Percentiles rank a stretch among this genome's conserved stretches.
Conservation (phyloP, 2,113 vertebrate genomes). For the Australoheros scitulus region DNA sequence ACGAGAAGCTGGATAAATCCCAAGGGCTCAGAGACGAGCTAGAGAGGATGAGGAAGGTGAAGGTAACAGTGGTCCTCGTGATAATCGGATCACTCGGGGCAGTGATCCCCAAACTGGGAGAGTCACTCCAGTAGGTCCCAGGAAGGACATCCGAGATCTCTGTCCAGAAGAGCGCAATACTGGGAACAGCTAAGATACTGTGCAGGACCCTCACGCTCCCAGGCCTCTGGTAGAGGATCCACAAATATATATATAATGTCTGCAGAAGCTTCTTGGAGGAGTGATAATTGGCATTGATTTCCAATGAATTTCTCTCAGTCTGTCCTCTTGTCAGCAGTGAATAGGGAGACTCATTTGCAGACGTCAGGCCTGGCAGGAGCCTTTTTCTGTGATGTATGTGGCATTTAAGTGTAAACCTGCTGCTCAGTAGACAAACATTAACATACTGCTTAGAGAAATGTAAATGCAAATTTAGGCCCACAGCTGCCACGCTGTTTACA, state of each 20-base stretch:
- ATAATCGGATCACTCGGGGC: too few species aligned
- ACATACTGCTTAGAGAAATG: not conserved
- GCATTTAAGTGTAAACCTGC: not conserved
- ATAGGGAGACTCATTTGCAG: conserved; percentile 14
- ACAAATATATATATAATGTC: not conserved
- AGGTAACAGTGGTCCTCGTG: too few species aligned
- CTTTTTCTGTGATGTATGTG: not conserved
- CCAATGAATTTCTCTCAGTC: conserved; percentile 7
- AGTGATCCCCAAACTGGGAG: too few species aligned
- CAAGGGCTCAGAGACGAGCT: too few species aligned
- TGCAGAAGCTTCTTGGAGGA: not conserved
- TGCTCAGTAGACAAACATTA: not conserved
- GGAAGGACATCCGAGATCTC: too few species aligned
- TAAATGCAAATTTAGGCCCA: not conserved
- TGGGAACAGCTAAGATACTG: too few species aligned
- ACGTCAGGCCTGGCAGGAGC: not conserved
- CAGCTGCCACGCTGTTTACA: not conserved
- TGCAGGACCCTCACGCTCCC: too few species aligned
- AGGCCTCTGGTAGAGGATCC: too few species aligned
- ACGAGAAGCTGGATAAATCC: too few species aligned
- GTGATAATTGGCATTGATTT: conserved; percentile 32
- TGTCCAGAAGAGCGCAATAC: too few species aligned
- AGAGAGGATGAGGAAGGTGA: too few species aligned
- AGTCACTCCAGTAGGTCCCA: too few species aligned
- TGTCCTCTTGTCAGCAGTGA: conserved; percentile 19